phyloP scores from a whole-genome alignment of 2,113 vertebrate genomes.

The Anthoscopus minutus region DNA sequence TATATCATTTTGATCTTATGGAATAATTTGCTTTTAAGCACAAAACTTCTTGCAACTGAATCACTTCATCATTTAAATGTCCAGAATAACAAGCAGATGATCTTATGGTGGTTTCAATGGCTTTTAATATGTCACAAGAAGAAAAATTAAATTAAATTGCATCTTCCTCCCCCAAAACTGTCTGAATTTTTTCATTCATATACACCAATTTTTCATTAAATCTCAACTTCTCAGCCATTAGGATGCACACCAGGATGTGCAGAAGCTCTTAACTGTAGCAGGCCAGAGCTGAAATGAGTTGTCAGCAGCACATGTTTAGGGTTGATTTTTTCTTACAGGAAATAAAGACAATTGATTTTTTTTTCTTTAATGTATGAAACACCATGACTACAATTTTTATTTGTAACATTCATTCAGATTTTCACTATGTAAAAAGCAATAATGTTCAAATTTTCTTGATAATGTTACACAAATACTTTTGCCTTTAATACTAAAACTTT shows the following conservation, averaged over 20 bases:
- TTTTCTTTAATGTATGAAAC: neutral
- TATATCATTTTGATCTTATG: neutral
- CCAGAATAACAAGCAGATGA: neutral
- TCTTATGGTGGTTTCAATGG: neutral
- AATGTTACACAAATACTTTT: neutral
- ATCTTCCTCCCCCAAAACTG: neutral
- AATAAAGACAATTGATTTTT: neutral
- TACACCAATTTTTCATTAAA: neutral
- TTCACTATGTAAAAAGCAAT: neutral
- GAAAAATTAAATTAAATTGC: neutral
- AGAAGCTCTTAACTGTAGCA: neutral
- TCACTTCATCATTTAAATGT: neutral
- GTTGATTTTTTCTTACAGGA: neutral
- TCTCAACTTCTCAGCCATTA: neutral
- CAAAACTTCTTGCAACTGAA: neutral
- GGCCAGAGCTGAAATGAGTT: neutral
- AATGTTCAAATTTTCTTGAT: neutral
- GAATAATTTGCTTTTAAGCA: neutral
- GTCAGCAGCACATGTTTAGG: neutral
- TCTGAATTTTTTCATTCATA: neutral
- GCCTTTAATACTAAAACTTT: neutral
- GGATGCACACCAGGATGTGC: neutral
- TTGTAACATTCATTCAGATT: neutral
- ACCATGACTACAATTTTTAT: neutral
- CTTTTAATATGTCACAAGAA: neutral